These are phyloP conservation scores for Myotis brandtii DNA, from an alignment of 2,113 vertebrate species.

Conservation along the genomic window DNA sequence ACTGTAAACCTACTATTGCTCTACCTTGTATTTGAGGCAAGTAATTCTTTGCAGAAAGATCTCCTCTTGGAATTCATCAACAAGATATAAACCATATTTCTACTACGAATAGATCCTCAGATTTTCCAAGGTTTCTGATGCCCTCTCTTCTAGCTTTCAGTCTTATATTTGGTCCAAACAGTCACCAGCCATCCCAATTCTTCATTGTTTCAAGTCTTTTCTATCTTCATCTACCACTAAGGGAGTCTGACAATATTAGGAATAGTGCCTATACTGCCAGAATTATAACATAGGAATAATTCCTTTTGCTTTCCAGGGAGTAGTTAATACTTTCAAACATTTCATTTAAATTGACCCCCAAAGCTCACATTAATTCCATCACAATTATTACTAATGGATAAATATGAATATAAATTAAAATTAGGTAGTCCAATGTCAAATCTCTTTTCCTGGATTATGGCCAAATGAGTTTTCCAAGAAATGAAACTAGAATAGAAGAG, in stretches of 20 bases:
- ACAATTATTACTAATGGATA: neutral
- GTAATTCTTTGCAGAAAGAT: constrained; percentile 9
- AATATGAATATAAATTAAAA: constrained; percentile 31
- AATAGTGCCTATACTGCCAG: neutral
- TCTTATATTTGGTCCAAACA: neutral
- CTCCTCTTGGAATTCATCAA: neutral
- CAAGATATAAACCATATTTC: constrained; percentile 52
- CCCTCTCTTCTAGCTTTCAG: neutral
- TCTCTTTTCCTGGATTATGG: neutral
- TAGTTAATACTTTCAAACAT: constrained; percentile 52
- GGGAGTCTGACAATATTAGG: neutral
- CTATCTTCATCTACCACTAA: neutral
- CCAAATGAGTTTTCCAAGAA: neutral
- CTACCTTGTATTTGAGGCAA: neutral
- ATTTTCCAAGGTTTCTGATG: constrained; percentile 27
- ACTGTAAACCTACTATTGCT: neutral
- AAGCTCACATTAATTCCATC: neutral
- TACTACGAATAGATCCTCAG: neutral
- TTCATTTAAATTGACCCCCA: constrained; percentile 5
- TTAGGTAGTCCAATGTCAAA: neutral
- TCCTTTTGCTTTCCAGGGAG: neutral
- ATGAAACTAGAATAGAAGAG: neutral
- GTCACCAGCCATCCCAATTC: neutral
- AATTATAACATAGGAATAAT: constrained; percentile 46
- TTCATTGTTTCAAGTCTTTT: neutral